Conservation (phyloP, 2,113 vertebrate species). For the Hyaena hyaena region DNA sequence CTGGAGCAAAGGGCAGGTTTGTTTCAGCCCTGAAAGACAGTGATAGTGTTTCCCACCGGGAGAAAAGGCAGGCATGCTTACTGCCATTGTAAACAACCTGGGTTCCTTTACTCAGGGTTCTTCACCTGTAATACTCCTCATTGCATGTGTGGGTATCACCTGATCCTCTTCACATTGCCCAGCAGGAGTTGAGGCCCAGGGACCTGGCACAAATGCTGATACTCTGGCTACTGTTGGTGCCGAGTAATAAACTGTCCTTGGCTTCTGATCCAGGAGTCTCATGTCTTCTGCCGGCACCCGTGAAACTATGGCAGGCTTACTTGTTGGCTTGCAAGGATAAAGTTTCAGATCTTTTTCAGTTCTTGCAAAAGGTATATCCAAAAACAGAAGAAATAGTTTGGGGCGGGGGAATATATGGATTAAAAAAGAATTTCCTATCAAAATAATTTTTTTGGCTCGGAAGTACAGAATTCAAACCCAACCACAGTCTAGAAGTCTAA, state of each 20-base stretch:
- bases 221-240: neutral
- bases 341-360: neutral
- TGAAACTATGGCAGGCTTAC: slow-evolving; percentile 1
- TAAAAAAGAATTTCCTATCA: slow-evolving; percentile 4
- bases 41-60: neutral
- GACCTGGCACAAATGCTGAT: neutral
- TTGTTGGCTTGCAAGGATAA: neutral
- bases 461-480: slow-evolving; percentile 22
- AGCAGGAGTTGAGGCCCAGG: neutral
- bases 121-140: neutral
- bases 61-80: neutral
- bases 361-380: neutral
- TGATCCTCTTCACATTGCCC: neutral
- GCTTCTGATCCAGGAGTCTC: neutral
- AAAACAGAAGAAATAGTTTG: neutral
- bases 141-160: neutral
- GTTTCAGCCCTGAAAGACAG: neutral
- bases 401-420: neutral
- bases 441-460: neutral
- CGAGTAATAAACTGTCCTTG: neutral
- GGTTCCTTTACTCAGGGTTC: neutral
- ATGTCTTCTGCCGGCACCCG: neutral
- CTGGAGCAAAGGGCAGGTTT: neutral
- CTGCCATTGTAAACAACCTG: neutral
- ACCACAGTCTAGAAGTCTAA: neutral